Percentiles rank a stretch among this genome's conserved stretches.
Conservation (phyloP, 2,113 vertebrate genomes). For the Sapajus apella region DNA sequence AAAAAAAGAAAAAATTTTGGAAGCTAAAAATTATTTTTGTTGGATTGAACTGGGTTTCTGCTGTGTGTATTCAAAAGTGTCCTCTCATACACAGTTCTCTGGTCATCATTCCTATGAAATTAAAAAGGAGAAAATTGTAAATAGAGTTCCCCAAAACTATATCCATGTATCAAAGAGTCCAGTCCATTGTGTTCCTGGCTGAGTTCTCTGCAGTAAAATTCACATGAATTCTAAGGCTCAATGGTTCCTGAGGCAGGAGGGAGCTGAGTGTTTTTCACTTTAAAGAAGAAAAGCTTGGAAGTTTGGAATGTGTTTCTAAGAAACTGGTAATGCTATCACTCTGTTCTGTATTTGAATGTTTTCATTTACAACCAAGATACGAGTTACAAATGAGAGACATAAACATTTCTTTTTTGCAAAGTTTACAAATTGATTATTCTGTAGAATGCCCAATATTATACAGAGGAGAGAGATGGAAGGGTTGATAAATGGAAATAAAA, state of each 20-base stretch:
- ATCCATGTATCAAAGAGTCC: not conserved
- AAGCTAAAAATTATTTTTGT: not conserved
- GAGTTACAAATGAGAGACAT: not conserved
- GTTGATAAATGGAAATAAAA: not conserved
- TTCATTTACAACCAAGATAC: not conserved
- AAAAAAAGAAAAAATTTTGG: not conserved
- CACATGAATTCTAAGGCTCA: not conserved
- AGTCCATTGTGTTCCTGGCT: not conserved
- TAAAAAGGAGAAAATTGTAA: not conserved
- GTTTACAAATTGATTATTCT: not conserved
- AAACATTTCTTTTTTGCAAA: not conserved
- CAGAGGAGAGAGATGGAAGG: not conserved
- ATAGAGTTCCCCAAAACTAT: not conserved
- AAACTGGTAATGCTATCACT: not conserved
- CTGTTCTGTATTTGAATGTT: not conserved
- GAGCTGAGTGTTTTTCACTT: not conserved
- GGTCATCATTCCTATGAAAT: not conserved
- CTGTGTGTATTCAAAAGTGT: not conserved
- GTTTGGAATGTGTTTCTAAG: not conserved
- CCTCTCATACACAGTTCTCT: not conserved
- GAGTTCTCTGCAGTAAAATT: not conserved
- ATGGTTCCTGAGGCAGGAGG: not conserved
- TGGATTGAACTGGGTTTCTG: not conserved
- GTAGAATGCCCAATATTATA: not conserved
- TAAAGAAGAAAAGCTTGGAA: not conserved